Evolutionary conservation across 2,113 vertebrate genomes (phyloP).

Genomic region (Cottus gobio): DNA sequence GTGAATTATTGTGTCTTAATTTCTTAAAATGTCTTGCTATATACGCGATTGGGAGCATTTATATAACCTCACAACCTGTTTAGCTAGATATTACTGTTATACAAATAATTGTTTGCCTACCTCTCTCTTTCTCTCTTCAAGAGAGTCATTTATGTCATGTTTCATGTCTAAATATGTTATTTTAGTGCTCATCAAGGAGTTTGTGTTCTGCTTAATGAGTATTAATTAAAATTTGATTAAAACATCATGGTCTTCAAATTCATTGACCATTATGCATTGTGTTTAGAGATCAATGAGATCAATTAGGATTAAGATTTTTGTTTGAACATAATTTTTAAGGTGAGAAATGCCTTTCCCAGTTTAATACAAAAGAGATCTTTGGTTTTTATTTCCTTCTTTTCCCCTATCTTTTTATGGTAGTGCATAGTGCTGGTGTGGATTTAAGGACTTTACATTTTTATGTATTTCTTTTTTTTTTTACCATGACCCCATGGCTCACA

Average conservation of each 20-base stretch:
- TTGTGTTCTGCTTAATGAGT: neutral
- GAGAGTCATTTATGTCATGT: neutral
- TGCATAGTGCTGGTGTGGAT: neutral
- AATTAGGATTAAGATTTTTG: neutral
- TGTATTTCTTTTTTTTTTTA: neutral
- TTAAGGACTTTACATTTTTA: neutral
- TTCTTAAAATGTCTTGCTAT: neutral
- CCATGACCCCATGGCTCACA: conserved; percentile 16
- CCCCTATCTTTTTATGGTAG: neutral
- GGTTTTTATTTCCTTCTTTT: neutral
- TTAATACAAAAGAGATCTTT: neutral
- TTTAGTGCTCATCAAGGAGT: neutral
- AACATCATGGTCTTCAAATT: conserved; percentile 9
- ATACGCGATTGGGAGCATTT: neutral
- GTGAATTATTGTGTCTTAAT: neutral
- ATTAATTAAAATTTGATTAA: neutral
- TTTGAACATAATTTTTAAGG: neutral
- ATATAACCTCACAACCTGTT: neutral
- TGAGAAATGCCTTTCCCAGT: neutral
- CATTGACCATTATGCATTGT: neutral
- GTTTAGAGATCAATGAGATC: neutral
- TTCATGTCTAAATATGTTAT: neutral
- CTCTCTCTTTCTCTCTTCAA: neutral
- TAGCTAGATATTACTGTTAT: too few species aligned
- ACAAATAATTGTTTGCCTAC: too few species aligned